Percentiles rank a stretch among this genome's conserved stretches.
Evolutionary conservation across 1,140 invertebrate genomes (phyloP).

Genomic region (Tetramorium simillimum): DNA sequence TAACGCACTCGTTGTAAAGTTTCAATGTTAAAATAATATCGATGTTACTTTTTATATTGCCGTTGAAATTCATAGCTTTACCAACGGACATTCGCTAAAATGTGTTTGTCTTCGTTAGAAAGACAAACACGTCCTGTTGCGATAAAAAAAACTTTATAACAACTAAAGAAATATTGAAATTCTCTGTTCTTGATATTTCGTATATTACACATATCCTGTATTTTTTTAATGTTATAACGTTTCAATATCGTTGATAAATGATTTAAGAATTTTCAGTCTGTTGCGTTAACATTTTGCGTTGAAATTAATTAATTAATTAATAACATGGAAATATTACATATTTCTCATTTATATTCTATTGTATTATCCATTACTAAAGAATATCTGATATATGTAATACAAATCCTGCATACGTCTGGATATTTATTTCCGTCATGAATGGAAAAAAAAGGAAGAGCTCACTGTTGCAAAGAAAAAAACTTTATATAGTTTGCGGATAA

Average conservation of each 20-base stretch:
- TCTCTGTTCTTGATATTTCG: slow-evolving; percentile 2
- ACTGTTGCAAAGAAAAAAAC: neutral
- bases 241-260: neutral
- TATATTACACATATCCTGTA: neutral
- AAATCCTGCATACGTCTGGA: neutral
- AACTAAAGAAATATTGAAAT: neutral
- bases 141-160: neutral
- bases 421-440: neutral
- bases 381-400: neutral
- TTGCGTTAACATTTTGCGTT: slow-evolving; percentile 9
- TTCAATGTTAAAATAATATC: slow-evolving; percentile 10
- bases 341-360: neutral
- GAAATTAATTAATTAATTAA: neutral
- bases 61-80: neutral
- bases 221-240: neutral
- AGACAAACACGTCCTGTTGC: neutral
- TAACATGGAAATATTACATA: neutral
- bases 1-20: neutral
- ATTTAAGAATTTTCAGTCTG: neutral
- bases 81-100: neutral
- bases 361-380: neutral
- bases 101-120: neutral
- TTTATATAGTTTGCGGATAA: neutral
- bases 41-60: neutral
- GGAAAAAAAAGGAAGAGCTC: neutral